Conservation (phyloP, 1,140 invertebrate species). For the Hetaerina americana region DNA sequence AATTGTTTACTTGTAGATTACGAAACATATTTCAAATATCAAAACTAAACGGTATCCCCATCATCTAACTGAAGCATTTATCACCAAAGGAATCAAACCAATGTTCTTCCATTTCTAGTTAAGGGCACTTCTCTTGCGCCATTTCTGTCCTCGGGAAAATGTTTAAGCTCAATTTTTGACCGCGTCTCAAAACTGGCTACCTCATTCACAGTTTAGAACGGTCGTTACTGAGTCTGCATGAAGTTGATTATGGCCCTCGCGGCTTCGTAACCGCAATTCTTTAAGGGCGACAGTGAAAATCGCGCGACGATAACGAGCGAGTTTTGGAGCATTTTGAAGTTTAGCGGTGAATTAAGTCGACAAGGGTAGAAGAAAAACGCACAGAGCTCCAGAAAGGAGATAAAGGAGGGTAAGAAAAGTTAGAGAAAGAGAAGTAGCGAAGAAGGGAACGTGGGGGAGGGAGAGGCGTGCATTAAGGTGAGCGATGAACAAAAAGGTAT, state of each 20-base stretch:
- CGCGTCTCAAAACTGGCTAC: not conserved
- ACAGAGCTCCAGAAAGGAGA: too few relatives aligned
- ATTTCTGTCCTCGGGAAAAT: not conserved
- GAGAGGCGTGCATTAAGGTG: not conserved
- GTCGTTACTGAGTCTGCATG: not conserved
- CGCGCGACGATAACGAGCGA: not conserved
- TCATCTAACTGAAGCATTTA: not conserved
- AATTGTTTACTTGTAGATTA: too few relatives aligned
- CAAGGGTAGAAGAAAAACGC: not conserved
- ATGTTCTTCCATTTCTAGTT: too few relatives aligned
- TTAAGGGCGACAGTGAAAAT: not conserved
- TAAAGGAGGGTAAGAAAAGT: too few relatives aligned
- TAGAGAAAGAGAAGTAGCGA: too few relatives aligned
- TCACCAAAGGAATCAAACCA: not conserved
- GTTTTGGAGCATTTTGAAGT: not conserved
- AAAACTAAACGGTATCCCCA: not conserved
- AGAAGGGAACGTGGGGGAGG: too few relatives aligned
- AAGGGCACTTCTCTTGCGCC: not conserved
- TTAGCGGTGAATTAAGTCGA: not conserved
- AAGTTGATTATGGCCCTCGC: not conserved
- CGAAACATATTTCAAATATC: too few relatives aligned
- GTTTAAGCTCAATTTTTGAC: not conserved
- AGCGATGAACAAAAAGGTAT: not conserved
- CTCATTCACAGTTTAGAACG: not conserved
- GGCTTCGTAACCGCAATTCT: not conserved